Evolutionary conservation across 2,888 invertebrate species (phyloP).

Genomic region (Heliconius charithonia): DNA sequence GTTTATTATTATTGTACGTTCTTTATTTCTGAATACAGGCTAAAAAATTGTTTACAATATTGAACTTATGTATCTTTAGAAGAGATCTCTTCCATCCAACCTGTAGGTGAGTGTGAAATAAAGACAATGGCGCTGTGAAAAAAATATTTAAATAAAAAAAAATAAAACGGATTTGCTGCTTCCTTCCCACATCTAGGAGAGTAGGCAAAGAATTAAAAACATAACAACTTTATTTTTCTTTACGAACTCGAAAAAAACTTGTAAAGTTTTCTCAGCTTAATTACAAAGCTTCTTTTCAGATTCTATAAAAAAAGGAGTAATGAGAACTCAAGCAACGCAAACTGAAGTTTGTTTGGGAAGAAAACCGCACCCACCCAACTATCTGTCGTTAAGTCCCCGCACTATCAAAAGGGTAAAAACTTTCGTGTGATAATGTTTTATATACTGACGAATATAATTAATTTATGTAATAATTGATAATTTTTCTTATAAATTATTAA

Average conservation of each 20-base stretch:
- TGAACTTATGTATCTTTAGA: too few relatives aligned
- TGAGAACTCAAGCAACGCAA: slow-evolving; percentile 97
- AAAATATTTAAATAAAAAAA: too few relatives aligned
- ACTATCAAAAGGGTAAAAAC: slow-evolving; percentile 89
- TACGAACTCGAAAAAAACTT: background rate
- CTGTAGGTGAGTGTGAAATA: too few relatives aligned
- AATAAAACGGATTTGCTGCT: too few relatives aligned
- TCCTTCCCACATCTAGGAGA: too few relatives aligned
- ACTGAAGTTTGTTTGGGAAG: slow-evolving; percentile 90
- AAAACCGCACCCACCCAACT: slow-evolving; percentile 88
- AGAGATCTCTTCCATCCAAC: too few relatives aligned
- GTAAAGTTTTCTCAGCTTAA: background rate
- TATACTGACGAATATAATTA: background rate
- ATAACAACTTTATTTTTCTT: background rate
- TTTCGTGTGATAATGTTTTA: background rate
- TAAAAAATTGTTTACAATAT: too few relatives aligned
- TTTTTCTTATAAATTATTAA: too few relatives aligned
- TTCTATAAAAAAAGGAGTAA: slow-evolving; percentile 91
- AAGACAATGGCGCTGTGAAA: too few relatives aligned
- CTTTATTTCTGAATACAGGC: too few relatives aligned
- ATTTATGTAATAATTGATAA: background rate
- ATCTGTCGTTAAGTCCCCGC: slow-evolving; percentile 90
- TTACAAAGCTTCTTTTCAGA: slow-evolving; percentile 78
- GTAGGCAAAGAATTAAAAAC: background rate
- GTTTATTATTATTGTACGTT: background rate